Base-by-base conservation (phyloP, 2,888 invertebrate genomes). In the Ptychoptera contaminata region DNA sequence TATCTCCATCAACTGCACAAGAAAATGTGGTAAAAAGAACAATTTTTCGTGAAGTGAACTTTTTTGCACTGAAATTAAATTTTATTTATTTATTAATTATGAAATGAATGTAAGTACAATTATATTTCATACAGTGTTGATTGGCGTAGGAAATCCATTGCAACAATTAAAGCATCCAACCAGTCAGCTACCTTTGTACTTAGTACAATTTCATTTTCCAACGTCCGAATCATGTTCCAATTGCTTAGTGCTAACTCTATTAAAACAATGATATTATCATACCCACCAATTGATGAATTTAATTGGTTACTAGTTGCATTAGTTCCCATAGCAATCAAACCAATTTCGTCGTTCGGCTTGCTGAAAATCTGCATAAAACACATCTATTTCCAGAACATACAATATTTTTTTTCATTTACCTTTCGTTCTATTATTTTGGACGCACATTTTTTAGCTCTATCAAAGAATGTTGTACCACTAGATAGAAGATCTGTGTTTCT, bases 11-110 rank as follows among this genome's bases (percentile, higher is more conserved):
- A 40, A 68, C 62, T 14, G 59, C 56, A 1, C 69, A 68, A 37
- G 66, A 66, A 45, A 82, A 75, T 55, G 81, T 76, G 1, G 78
- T 76, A 56, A 82, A 71, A 16, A 83, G 58, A 34, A 81, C 69
- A 41, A 83, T 68, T 51, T 79, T 74, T 37, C 62, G 62, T 11
- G 59, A 56, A 6, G 58, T 59, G 51, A 67, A 64, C 46, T 63
- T 67, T 36, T 68, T 65, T 0, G 52, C 48, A 11, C 65, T 67
- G 37, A 15, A 49, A 51, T 23, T 8, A 31, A 8, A 31, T 8
- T 10, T 31, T 10, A 10, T 31, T 31, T 31, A 31, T 40, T 38
- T 12, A 30, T 34, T 16, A 42, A 11, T 30, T 15, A 42, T 32
- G 8, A 29, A 16, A 31, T 23, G 12, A 32, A 45, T 8, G 10